These are phyloP conservation scores for Rhinatrema bivittatum DNA, from an alignment of 2,797 vertebrate genomes.

Conservation along the genomic window DNA sequence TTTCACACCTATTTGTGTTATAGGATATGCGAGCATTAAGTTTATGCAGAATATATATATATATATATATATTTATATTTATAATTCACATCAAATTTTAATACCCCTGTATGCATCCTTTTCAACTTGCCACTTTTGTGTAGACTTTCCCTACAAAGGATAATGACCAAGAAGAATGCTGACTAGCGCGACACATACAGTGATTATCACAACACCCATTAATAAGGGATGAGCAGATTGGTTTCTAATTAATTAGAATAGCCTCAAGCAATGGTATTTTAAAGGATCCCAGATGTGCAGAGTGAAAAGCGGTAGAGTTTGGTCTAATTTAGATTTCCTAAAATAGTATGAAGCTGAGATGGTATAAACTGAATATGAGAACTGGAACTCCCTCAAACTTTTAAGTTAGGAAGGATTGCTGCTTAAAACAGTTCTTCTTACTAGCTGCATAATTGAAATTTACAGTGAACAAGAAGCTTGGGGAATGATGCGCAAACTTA, in stretches of 20 bases:
- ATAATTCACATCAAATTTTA: too few species aligned
- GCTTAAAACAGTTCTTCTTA: too few species aligned
- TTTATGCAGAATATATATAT: slow-evolving; percentile 48
- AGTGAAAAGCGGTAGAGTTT: background rate
- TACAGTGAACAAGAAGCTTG: too few species aligned
- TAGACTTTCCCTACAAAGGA: background rate
- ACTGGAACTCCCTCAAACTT: too few species aligned
- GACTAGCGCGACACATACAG: rapidly evolving
- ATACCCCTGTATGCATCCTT: too few species aligned
- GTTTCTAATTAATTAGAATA: rapidly evolving
- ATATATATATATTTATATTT: too few species aligned
- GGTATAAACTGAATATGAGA: too few species aligned
- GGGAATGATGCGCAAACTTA: too few species aligned
- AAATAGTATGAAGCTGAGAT: background rate
- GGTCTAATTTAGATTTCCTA: background rate
- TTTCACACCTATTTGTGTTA: slow-evolving; percentile 67
- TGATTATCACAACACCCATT: background rate
- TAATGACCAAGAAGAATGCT: rapidly evolving
- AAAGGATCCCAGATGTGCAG: background rate
- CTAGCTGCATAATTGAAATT: too few species aligned
- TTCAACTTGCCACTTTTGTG: background rate
- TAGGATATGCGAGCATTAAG: slow-evolving; percentile 30
- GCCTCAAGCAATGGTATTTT: rapidly evolving
- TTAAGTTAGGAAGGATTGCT: too few species aligned
- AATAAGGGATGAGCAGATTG: background rate